Conservation (phyloP, 2,888 invertebrate genomes). For the Synergus laeviventris region DNA sequence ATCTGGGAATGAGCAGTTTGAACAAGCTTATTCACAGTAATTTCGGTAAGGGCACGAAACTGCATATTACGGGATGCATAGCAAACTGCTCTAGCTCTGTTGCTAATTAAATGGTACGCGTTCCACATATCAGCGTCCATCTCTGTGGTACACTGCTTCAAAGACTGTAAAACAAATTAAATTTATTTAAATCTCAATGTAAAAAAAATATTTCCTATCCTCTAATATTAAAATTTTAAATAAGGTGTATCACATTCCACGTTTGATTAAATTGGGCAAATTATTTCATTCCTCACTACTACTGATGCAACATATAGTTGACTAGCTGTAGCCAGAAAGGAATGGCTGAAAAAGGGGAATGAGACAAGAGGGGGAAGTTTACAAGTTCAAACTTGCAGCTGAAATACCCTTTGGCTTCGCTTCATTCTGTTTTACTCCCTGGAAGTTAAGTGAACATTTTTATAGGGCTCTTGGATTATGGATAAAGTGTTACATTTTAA, state of each 20-base stretch:
- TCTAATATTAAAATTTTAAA: background rate
- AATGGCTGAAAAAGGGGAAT: constrained; percentile 10
- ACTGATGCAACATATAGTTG: background rate
- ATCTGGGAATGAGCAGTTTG: constrained; percentile 78
- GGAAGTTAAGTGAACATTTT: background rate
- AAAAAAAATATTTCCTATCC: background rate
- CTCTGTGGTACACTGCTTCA: constrained; percentile 80
- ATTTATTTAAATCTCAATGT: background rate
- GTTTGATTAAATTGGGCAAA: background rate
- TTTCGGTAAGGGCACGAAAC: constrained; percentile 81
- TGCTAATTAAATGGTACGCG: constrained; percentile 83
- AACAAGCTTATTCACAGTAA: constrained; percentile 82
- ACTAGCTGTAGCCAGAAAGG: background rate
- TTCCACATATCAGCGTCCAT: constrained; percentile 85
- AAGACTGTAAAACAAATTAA: constrained; percentile 72
- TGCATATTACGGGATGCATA: constrained; percentile 81
- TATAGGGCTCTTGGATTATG: background rate
- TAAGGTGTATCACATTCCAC: background rate
- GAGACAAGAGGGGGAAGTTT: constrained; percentile 56
- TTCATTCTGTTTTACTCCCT: background rate
- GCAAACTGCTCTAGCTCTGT: constrained; percentile 83
- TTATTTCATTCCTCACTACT: background rate
- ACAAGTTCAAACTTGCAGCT: constrained; percentile 66
- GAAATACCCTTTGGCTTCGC: constrained; percentile 51
- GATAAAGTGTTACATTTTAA: too few species aligned